Conservation (phyloP, 2,888 invertebrate genomes). For the Lymantria dispar region DNA sequence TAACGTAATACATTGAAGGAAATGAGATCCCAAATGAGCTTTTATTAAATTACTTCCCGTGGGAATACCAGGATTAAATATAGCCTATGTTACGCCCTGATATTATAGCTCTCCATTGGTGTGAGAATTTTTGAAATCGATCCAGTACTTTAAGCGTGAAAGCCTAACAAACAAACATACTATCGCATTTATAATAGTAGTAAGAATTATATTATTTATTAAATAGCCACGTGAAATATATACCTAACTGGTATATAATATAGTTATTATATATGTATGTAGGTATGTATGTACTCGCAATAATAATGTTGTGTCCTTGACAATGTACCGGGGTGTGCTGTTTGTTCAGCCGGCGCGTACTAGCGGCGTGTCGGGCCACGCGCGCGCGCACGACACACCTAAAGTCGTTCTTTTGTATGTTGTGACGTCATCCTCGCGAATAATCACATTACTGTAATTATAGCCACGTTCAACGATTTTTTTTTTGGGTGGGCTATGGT, state of each 20-base stretch:
- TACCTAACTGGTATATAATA: not conserved
- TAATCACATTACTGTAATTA: slow-evolving; percentile 28
- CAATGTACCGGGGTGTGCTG: slow-evolving; percentile 24
- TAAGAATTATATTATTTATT: no score
- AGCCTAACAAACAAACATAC: no score
- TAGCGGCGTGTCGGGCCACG: slow-evolving; percentile 10
- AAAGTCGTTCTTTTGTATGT: slow-evolving; percentile 23
- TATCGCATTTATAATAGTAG: no score
- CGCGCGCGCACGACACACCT: slow-evolving; percentile 14
- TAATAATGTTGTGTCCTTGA: slow-evolving; percentile 23
- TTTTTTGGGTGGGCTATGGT: no score
- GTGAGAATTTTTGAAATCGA: no score
- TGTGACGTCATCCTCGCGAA: slow-evolving; percentile 34
- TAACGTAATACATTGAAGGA: no score
- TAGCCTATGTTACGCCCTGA: no score
- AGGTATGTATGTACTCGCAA: not conserved
- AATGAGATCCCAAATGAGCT: no score
- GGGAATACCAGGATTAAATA: no score
- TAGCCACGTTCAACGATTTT: not conserved
- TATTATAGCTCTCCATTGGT: no score
- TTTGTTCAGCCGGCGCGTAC: slow-evolving; percentile 19
- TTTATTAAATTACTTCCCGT: no score
- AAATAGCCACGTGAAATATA: no score
- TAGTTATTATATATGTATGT: not conserved
- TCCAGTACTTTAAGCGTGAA: not conserved